These are phyloP conservation scores for Chironomus tepperi DNA, from an alignment of 1,140 invertebrate species.

Conservation along the genomic window DNA sequence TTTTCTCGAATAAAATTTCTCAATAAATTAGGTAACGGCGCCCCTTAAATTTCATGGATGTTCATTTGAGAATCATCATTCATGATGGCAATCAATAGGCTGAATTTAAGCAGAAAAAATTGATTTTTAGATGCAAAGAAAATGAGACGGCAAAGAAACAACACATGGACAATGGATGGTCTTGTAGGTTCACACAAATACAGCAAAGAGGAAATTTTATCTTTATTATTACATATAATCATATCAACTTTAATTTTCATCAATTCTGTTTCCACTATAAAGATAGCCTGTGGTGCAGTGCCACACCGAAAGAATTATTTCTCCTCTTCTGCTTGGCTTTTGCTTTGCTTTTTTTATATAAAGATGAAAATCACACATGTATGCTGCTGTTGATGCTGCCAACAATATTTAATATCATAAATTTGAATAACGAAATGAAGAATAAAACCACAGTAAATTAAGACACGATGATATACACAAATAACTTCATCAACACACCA, in stretches of 20 bases:
- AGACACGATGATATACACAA: conserved; percentile 11
- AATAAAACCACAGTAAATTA: conserved; percentile 6
- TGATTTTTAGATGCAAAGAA: neutral
- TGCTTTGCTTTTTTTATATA: no score
- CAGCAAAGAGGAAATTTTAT: neutral
- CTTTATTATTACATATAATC: neutral
- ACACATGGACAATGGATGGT: neutral
- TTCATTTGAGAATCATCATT: conserved; percentile 7
- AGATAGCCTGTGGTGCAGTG: neutral
- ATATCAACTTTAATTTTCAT: neutral
- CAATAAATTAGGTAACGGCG: neutral
- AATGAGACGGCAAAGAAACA: no score
- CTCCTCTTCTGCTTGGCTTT: neutral
- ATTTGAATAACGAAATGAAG: conserved; percentile 5
- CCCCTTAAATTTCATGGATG: conserved; percentile 12
- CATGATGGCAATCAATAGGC: neutral
- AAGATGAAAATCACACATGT: no score
- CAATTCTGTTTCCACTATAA: neutral
- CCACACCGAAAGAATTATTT: neutral
- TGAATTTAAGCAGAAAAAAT: neutral
- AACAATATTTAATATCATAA: conserved; percentile 10
- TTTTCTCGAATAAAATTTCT: neutral
- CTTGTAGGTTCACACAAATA: neutral
- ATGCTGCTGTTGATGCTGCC: neutral
- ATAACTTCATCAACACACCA: neutral